Base-by-base conservation (phyloP, 1,140 invertebrate genomes). In the Lethrus apterus region DNA sequence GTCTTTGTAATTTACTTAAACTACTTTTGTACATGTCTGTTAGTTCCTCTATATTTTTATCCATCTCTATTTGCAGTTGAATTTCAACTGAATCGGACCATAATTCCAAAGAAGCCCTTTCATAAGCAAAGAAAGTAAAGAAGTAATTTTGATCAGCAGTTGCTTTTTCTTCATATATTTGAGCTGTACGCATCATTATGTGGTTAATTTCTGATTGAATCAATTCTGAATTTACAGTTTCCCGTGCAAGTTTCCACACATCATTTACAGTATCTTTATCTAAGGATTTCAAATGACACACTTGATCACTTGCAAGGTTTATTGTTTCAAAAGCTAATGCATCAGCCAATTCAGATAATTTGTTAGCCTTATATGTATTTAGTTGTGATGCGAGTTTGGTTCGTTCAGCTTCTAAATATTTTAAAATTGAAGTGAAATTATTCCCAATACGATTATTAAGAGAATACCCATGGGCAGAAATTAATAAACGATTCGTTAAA, bases 121-220 rank as follows among this genome's bases (percentile, higher is more conserved):
- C 78, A 35, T 74, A 71, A 14, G 75, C 72, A 3, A 78, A 76
- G 18, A 83, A 64, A 59, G 66, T 75, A 66, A 68, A 78, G 48
- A 57, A 71, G 64, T 30, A 60, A 11, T 44, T 44, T 29, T 66
- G 57, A 49, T 66, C 62, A 3, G 70, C 72, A 13, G 72, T 71
- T 35, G 57, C 61, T 43, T 70, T 69, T 29, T 13, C 32, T 29
- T 48, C 46, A 29, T 48, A 48, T n/a, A 42, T 64, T 52, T 80
- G 77, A 5, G 79, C 79, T 50, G 78, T 80, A 11, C 78, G 71
- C 41, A 73, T 70, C 49, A 86, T 73, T 2, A 84, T 79, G 48
- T 84, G 80, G 10, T 80, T 76, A 43, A 86, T 80, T 64, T 86
- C 83, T 1, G 78, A 77, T 54, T 83, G 80, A 9, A 84, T 78